These are phyloP conservation scores for Blastomussa wellsi DNA, from an alignment of 92 coral and sea anemone species.

Conservation along the genomic window DNA sequence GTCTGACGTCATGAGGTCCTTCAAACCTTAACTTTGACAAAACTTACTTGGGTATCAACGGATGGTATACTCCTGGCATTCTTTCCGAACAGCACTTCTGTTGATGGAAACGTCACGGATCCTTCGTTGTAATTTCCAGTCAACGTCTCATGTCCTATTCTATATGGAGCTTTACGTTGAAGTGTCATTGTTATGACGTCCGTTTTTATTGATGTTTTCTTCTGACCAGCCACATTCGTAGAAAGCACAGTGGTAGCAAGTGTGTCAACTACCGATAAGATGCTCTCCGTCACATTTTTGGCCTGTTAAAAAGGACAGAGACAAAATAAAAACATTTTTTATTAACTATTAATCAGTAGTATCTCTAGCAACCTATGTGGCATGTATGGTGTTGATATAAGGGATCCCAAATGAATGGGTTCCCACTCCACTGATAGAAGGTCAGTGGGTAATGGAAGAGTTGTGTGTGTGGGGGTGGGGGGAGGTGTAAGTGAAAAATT, in stretches of 20 bases:
- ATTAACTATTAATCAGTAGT: too few species aligned
- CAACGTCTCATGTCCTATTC: slow-evolving; percentile 62
- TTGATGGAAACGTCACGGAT: slow-evolving; percentile 69
- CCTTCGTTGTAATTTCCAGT: slow-evolving; percentile 41
- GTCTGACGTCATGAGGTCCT: too few species aligned
- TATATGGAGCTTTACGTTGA: slow-evolving; percentile 59
- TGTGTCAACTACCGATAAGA: slow-evolving; percentile 54
- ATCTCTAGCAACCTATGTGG: too few species aligned
- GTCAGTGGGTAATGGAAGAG: too few species aligned
- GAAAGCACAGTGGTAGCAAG: slow-evolving; percentile 59
- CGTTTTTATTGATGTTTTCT: slow-evolving; percentile 60
- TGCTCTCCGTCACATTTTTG: slow-evolving; percentile 57
- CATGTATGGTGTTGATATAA: too few species aligned
- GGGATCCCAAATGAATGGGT: too few species aligned
- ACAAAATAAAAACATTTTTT: too few species aligned
- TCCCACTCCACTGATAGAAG: too few species aligned
- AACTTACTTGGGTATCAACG: slow-evolving; percentile 73
- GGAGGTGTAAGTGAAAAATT: too few species aligned
- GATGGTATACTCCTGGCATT: slow-evolving; percentile 39
- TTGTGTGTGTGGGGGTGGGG: too few species aligned
- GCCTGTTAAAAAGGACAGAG: slow-evolving; percentile 18
- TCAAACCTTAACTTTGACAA: not conserved
- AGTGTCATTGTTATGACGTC: slow-evolving; percentile 51
- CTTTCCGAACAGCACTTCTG: slow-evolving; percentile 58
- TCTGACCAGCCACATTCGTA: slow-evolving; percentile 57